These are phyloP conservation scores for Periparus ater DNA, from an alignment of 2,797 vertebrate species.

Conservation along the genomic window DNA sequence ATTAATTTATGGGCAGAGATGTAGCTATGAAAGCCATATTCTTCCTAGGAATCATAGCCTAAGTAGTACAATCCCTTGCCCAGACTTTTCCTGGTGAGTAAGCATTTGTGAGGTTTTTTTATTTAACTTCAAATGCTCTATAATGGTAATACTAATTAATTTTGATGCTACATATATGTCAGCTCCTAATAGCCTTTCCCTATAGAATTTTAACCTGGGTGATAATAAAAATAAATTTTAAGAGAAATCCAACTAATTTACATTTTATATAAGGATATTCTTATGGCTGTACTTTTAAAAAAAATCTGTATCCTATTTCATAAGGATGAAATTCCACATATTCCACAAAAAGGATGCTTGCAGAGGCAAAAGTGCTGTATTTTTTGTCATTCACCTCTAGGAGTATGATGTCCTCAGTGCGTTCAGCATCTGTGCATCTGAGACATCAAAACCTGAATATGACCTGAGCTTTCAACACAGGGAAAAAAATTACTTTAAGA, in stretches of 20 bases:
- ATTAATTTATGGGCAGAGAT: background rate
- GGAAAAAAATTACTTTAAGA: slow-evolving; percentile 7
- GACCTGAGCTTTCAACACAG: background rate
- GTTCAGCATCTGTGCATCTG: background rate
- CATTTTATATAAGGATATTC: background rate
- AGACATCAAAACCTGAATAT: background rate
- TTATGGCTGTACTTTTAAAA: background rate
- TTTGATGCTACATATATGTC: background rate
- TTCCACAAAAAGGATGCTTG: background rate
- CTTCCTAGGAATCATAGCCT: background rate
- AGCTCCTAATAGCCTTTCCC: background rate
- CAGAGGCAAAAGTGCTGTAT: background rate
- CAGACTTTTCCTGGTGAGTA: background rate
- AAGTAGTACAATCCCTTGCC: background rate
- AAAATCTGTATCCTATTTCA: background rate
- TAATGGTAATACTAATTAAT: background rate
- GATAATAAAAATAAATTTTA: background rate
- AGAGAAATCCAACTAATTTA: background rate
- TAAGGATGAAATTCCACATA: background rate
- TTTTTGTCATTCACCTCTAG: background rate
- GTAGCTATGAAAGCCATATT: background rate
- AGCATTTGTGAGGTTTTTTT: background rate
- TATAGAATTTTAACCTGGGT: background rate
- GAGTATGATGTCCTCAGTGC: background rate
- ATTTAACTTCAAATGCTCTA: background rate